phyloP scores from a whole-genome alignment of 2,113 vertebrate genomes.

The Aegithalos caudatus region DNA sequence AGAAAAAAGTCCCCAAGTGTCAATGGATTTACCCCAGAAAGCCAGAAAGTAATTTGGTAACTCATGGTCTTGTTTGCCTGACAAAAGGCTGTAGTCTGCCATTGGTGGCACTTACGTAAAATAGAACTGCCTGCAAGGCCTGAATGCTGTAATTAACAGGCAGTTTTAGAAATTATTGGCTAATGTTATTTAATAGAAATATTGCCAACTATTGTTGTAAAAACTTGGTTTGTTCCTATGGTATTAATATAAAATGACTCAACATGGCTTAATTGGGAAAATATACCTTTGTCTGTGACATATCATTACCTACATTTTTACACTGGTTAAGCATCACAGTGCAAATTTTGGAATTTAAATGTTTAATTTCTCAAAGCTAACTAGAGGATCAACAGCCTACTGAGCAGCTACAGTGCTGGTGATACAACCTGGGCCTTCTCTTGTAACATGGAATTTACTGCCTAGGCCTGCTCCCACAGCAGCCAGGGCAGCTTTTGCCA shows the following conservation, averaged over 20 bases:
- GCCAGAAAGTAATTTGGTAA: neutral
- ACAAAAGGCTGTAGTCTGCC: neutral
- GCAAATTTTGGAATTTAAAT: neutral
- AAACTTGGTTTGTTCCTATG: neutral
- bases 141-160: slow-evolving; percentile 7
- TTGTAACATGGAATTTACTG: neutral
- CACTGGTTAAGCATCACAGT: neutral
- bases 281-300: neutral
- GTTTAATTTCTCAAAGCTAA: neutral
- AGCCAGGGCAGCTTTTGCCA: neutral
- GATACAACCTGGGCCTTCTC: neutral
- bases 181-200: slow-evolving; percentile 37
- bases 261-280: neutral
- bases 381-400: neutral
- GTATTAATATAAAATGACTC: slow-evolving; percentile 14
- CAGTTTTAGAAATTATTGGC: slow-evolving; percentile 28
- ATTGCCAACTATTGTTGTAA: slow-evolving; percentile 15
- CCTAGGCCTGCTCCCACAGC: fast-evolving
- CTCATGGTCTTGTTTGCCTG: neutral
- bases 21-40: neutral
- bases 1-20: neutral
- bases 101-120: neutral
- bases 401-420: neutral
- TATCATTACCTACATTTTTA: neutral
- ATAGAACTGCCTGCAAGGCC: slow-evolving; percentile 20